Evolutionary conservation across 2,888 invertebrate genomes (phyloP).

Genomic region (Anagyrus pseudococci): DNA sequence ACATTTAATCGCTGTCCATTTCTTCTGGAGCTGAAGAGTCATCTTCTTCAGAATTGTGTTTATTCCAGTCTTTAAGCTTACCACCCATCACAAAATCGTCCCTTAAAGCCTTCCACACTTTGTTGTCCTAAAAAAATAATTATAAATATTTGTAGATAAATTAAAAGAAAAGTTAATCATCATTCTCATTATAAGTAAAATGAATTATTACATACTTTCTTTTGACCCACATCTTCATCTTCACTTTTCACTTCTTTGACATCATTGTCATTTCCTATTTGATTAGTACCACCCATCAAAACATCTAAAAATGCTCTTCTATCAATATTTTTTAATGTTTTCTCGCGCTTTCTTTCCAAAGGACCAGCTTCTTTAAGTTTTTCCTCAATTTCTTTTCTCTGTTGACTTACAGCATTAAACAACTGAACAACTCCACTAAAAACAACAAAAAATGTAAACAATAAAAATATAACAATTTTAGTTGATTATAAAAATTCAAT

Average conservation of each 20-base stretch:
- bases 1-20: slow-evolving; percentile 48
- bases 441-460: slow-evolving; percentile 72
- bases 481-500: slow-evolving; percentile 36
- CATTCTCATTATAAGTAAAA: slow-evolving; percentile 7
- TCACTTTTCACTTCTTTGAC: slow-evolving; percentile 63
- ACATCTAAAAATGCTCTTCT: slow-evolving; percentile 80
- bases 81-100: slow-evolving; percentile 91
- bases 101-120: slow-evolving; percentile 66
- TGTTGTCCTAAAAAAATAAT: slow-evolving; percentile 35
- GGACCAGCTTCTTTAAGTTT: slow-evolving; percentile 76
- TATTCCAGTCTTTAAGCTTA: slow-evolving; percentile 92
- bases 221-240: slow-evolving; percentile 52
- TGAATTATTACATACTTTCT: slow-evolving; percentile 37
- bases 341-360: slow-evolving; percentile 79
- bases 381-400: slow-evolving; percentile 78
- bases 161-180: neutral
- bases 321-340: slow-evolving; percentile 76
- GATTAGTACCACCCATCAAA: slow-evolving; percentile 70
- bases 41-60: slow-evolving; percentile 67
- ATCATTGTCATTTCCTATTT: slow-evolving; percentile 63
- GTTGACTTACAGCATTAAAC: slow-evolving; percentile 88
- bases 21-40: slow-evolving; percentile 49
- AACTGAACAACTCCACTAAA: slow-evolving; percentile 87
- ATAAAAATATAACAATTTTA: slow-evolving; percentile 22
- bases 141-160: neutral